Conservation (phyloP, 2,888 invertebrate species). For the Mesorhabditis sp. region DNA sequence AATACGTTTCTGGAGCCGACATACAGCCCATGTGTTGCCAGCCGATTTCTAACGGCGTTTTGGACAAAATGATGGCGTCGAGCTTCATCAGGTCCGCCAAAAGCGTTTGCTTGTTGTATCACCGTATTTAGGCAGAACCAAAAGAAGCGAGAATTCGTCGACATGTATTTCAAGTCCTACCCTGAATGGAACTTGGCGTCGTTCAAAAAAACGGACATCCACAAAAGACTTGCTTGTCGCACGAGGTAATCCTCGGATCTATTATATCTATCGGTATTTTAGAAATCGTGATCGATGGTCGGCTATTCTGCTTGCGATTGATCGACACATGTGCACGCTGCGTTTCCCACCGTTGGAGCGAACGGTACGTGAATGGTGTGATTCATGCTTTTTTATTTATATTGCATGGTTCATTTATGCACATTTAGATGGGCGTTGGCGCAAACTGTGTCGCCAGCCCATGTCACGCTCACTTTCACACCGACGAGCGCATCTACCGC, state of each 20-base stretch:
- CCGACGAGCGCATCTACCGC: conserved; percentile 84
- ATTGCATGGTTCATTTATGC: background rate
- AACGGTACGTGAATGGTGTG: background rate
- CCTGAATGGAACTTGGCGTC: background rate
- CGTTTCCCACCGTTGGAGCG: background rate
- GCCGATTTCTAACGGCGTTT: background rate
- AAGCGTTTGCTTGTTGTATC: background rate
- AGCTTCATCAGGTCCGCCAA: background rate
- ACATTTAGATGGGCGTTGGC: conserved; percentile 8
- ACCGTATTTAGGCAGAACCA: background rate
- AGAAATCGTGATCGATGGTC: conserved; percentile 2
- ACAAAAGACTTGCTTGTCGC: background rate
- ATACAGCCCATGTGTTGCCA: background rate
- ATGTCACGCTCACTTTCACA: conserved; percentile 23
- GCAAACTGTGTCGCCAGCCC: conserved; percentile 11
- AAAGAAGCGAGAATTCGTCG: conserved; percentile 1
- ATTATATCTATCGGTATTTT: too few relatives aligned
- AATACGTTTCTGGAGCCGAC: background rate
- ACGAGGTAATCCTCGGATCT: background rate
- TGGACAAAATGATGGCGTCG: background rate
- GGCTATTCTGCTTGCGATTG: background rate
- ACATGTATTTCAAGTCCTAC: background rate
- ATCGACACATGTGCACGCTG: conserved; percentile 2
- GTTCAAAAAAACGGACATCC: too few relatives aligned
- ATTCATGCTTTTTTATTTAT: background rate